These are phyloP conservation scores for Mionectes macconnelli DNA, from an alignment of 2,113 vertebrate species.

Conservation along the genomic window DNA sequence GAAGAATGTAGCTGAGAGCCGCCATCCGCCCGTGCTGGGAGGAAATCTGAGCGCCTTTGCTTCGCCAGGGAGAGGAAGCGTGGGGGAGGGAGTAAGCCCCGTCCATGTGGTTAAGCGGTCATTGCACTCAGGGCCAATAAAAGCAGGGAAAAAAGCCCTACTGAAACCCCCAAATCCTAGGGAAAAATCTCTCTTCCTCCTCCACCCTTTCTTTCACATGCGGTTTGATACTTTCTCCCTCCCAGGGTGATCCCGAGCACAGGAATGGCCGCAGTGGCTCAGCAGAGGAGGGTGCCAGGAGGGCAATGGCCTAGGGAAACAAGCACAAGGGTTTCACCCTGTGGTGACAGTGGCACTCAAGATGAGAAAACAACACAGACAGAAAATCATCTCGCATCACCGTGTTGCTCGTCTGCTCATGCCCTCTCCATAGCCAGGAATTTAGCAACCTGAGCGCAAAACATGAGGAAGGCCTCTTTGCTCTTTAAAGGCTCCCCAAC, in stretches of 20 bases:
- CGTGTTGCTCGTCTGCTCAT: rapidly evolving
- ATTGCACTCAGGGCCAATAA: slow-evolving; percentile 16
- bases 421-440: not conserved
- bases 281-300: rapidly evolving
- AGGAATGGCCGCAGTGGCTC: rapidly evolving
- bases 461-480: not conserved
- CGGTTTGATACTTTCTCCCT: not conserved
- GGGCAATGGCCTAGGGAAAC: not conserved
- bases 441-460: not conserved
- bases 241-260: not conserved
- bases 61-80: slow-evolving; percentile 34
- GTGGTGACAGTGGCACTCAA: rapidly evolving
- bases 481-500: not conserved
- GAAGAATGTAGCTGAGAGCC: slow-evolving; percentile 36
- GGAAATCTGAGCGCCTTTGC: slow-evolving; percentile 41
- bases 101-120: slow-evolving; percentile 29
- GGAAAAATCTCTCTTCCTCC: not conserved
- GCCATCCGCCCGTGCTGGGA: slow-evolving; percentile 38
- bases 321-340: not conserved
- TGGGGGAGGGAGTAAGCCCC: slow-evolving; percentile 4
- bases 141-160: not conserved
- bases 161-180: not conserved
- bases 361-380: not conserved
- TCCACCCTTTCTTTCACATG: not conserved
- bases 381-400: not conserved